phyloP scores from a whole-genome alignment of 2,113 vertebrate genomes.

The Pseudopipra pipra region DNA sequence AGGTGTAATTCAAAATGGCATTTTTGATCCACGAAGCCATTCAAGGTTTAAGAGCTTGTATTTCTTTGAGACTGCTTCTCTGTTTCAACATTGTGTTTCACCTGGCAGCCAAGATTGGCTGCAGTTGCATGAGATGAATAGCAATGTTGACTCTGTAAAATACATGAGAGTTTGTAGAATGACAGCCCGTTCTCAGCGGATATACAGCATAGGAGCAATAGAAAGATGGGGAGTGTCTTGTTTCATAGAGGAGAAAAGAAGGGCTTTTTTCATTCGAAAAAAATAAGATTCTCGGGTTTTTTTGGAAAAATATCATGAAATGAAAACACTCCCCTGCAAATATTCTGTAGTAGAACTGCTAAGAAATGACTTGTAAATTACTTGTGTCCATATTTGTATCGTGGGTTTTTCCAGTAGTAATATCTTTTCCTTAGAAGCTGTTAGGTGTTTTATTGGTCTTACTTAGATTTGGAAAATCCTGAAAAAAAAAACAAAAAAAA shows the following conservation, averaged over 20 bases:
- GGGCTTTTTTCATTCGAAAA: neutral
- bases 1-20: constrained; percentile 51
- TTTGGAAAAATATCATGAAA: neutral
- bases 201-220: neutral
- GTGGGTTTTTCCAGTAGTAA: neutral
- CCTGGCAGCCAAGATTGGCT: constrained; percentile 45
- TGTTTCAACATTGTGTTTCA: constrained; percentile 47
- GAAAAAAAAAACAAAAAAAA: neutral
- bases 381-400: neutral
- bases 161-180: neutral
- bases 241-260: neutral
- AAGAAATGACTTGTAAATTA: neutral
- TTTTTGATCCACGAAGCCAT: constrained; percentile 32
- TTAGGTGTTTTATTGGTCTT: neutral
- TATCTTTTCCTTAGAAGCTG: neutral
- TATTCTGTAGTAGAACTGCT: neutral
- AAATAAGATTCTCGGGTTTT: neutral
- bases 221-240: neutral
- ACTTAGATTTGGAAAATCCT: neutral
- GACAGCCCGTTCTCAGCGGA: neutral
- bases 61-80: constrained; percentile 3
- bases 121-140: constrained; percentile 41
- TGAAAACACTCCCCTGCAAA: neutral
- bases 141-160: constrained; percentile 24
- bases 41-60: neutral